These are phyloP conservation scores for Microctonus hyperodae DNA, from an alignment of 2,888 invertebrate genomes.

Conservation along the genomic window DNA sequence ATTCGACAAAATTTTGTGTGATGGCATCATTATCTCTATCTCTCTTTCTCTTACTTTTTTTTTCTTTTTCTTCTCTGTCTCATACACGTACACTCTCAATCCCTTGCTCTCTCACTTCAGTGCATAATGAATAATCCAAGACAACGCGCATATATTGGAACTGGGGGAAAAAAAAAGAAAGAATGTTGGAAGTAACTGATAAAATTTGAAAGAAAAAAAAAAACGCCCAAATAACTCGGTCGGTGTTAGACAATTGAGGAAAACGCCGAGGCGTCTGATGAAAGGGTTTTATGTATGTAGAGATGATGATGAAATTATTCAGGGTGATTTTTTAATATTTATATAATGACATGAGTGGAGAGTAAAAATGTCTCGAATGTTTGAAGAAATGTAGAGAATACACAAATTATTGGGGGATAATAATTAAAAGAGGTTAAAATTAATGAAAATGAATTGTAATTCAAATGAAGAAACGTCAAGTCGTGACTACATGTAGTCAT, in stretches of 20 bases:
- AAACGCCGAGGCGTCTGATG: not conserved
- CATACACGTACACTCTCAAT: no score
- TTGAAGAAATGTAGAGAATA: not conserved
- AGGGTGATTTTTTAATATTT: no score
- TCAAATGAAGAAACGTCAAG: slow-evolving; percentile 49
- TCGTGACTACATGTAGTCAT: slow-evolving; percentile 40
- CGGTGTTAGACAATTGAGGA: not conserved
- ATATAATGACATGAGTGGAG: not conserved
- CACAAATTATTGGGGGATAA: no score
- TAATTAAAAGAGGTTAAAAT: not conserved
- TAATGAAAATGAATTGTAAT: slow-evolving; percentile 34
- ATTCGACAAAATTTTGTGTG: not conserved
- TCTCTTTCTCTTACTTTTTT: no score
- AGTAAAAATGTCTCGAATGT: not conserved
- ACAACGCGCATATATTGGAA: not conserved
- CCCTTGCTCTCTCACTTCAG: no score
- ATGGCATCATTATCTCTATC: no score
- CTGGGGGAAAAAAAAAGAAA: not conserved
- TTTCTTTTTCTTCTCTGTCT: no score
- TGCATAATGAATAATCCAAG: no score
- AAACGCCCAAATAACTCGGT: not conserved
- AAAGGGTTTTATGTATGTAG: not conserved
- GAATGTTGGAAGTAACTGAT: no score
- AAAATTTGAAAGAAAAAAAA: not conserved
- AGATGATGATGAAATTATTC: no score